Percentiles rank a stretch among this genome's conserved stretches.
Conservation (phyloP, 2,888 invertebrate genomes). For the Periphyllus acericola region DNA sequence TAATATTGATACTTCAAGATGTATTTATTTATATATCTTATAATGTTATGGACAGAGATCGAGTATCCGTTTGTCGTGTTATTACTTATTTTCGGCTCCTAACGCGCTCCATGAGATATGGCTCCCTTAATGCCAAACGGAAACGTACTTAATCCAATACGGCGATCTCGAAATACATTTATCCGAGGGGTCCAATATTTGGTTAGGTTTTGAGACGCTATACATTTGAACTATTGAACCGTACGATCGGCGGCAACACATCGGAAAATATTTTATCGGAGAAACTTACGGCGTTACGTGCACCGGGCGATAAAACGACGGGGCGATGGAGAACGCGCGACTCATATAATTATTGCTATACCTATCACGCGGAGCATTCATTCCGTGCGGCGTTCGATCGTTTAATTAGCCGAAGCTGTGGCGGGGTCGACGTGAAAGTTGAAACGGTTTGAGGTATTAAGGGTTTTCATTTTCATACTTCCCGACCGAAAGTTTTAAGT, state of each 20-base stretch:
- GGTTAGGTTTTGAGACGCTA: neutral
- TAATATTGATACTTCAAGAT: neutral
- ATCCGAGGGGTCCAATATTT: neutral
- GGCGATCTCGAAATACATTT: constrained; percentile 1
- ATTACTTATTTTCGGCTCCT: neutral
- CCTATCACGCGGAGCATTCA: neutral
- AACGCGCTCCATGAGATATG: neutral
- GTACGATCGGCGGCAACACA: neutral
- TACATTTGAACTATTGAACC: constrained; percentile 36
- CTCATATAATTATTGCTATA: neutral
- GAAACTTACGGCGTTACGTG: constrained; percentile 10
- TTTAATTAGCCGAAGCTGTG: constrained; percentile 5
- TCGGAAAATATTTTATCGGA: constrained; percentile 17
- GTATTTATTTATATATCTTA: neutral
- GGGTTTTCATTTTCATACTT: constrained; percentile 37
- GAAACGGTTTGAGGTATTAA: constrained; percentile 31
- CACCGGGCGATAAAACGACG: constrained; percentile 13
- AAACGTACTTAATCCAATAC: constrained; percentile 29
- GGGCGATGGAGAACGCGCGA: neutral
- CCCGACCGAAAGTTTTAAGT: constrained; percentile 18
- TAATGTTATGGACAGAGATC: neutral
- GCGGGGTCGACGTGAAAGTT: neutral
- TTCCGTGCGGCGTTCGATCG: neutral
- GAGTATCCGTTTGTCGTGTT: neutral
- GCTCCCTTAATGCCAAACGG: neutral